Conservation (phyloP, 35 echinoderm and acorn worm species). For the Lytechinus variegatus region DNA sequence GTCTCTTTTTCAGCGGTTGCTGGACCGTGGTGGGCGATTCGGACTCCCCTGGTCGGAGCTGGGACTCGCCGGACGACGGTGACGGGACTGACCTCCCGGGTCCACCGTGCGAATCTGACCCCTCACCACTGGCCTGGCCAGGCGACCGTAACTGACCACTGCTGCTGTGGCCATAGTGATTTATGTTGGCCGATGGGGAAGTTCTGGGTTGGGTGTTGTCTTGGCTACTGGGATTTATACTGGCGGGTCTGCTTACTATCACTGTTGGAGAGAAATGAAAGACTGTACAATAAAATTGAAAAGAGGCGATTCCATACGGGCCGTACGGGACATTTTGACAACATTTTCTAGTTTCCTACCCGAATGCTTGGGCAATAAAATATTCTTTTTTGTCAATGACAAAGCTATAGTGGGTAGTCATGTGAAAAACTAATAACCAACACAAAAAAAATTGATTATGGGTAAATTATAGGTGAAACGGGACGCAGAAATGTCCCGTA, state of each 20-base stretch:
- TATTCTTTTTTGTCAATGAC: too few relatives aligned
- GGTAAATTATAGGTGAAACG: too few relatives aligned
- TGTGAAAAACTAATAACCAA: too few relatives aligned
- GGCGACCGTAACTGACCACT: constrained; percentile 20
- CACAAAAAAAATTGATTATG: too few relatives aligned
- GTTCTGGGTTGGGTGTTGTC: constrained; percentile 53
- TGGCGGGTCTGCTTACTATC: constrained; percentile 58
- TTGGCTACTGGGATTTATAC: constrained; percentile 50
- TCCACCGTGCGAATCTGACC: background rate
- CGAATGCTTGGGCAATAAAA: too few relatives aligned
- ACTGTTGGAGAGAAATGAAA: constrained; percentile 30
- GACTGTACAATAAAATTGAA: too few relatives aligned
- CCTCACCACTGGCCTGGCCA: background rate
- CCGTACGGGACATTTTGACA: too few relatives aligned
- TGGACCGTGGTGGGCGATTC: constrained; percentile 56
- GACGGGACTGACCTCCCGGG: background rate
- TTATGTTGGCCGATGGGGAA: constrained; percentile 75
- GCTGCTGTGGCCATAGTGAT: constrained; percentile 64
- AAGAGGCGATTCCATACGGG: too few relatives aligned
- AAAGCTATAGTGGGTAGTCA: too few relatives aligned
- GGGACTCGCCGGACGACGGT: background rate
- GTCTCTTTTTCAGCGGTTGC: constrained; percentile 87
- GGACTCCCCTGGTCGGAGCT: constrained; percentile 40
- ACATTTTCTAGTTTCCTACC: too few relatives aligned
- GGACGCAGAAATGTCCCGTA: too few relatives aligned